Base-by-base conservation (phyloP, 2,797 vertebrate species). In the Etheostoma perlongum region DNA sequence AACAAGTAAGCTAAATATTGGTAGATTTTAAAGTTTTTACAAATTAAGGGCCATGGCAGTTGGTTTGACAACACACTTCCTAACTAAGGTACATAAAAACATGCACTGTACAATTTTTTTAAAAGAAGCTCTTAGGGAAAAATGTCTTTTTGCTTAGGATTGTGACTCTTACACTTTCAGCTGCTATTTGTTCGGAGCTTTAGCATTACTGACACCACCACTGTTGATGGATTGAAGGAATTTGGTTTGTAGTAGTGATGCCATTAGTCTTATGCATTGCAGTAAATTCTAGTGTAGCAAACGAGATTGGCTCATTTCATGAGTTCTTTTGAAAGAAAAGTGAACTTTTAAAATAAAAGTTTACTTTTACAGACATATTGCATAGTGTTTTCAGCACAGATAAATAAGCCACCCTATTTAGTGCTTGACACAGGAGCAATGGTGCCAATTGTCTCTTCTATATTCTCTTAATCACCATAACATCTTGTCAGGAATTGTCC, bases 401-500 rank as follows among this genome's bases (percentile, higher is more conserved):
- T 47, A 66, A 80, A 67, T 55, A 54, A 66, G 6, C 10, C 16
- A 6, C n/a, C 14, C 12, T 1, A 10, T 59, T 25, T 36, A 36
- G 23, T 63, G 52, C 58, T 33, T 67, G 62, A 67, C 18, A 54
- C 40, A 57, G 40, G 60, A 5, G 1, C 78, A 72, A 76, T 86
- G 60, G 68, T 51, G 72, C 33, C 47, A 73, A 36, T 62, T 68
- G 25, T 67, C 60, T 62, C 58, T 58, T 61, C 52, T 79, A 12
- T 44, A 72, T 69, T 72, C 61, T 49, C 61, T 74, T 76, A 81
- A 85, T 84, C 64, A 74, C 75, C 30, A 49, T 72, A 64, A 78
- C 71, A 69, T 82, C 57, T 80, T 27, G 42, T 79, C 75, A 63
- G 49, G 36, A 46, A 51, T 65, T 69, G 63, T 83, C 47, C 58